A percentile compares a stretch with the other conserved stretches of the same genome.
phyloP scores from a whole-genome alignment of 1,140 invertebrate species.

The Delia radicum region DNA sequence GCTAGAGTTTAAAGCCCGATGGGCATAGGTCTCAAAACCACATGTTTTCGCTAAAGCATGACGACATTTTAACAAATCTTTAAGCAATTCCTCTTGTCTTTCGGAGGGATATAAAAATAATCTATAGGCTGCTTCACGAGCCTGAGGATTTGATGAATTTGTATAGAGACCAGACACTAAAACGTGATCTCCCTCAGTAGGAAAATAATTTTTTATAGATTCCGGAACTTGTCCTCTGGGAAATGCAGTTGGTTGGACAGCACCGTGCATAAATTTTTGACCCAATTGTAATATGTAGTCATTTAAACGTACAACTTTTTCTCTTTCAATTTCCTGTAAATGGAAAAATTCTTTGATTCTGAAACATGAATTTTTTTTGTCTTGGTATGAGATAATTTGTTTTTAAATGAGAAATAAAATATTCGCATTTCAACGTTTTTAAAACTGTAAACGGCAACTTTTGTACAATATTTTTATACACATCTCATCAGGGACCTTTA shows the following conservation, averaged over 20 bases:
- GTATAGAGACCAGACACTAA: slow-evolving; percentile 76
- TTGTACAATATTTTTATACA: too few relatives aligned
- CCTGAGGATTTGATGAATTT: slow-evolving; percentile 75
- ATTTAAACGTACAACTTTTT: slow-evolving; percentile 81
- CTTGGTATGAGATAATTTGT: too few relatives aligned
- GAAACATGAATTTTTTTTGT: too few relatives aligned
- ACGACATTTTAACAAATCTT: slow-evolving; percentile 70
- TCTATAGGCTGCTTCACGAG: slow-evolving; percentile 87
- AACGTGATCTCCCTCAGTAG: slow-evolving; percentile 69
- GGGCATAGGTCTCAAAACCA: slow-evolving; percentile 84
- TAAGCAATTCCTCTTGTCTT: slow-evolving; percentile 75
- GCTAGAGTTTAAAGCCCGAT: slow-evolving; percentile 85
- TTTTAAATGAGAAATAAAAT: too few relatives aligned
- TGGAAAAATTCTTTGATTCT: too few relatives aligned
- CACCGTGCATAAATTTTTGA: slow-evolving; percentile 81
- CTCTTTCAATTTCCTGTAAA: slow-evolving; percentile 74
- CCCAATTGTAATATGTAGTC: slow-evolving; percentile 78
- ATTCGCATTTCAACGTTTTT: too few relatives aligned
- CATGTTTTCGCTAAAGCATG: slow-evolving; percentile 79
- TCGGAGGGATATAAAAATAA: slow-evolving; percentile 80
- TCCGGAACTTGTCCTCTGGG: slow-evolving; percentile 56
- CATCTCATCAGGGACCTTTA: too few relatives aligned
- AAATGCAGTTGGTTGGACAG: slow-evolving; percentile 67
- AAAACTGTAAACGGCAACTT: too few relatives aligned
- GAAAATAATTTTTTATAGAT: slow-evolving; percentile 58